Conservation (phyloP, 2,797 vertebrate genomes). For the Coregonus suidteri region DNA sequence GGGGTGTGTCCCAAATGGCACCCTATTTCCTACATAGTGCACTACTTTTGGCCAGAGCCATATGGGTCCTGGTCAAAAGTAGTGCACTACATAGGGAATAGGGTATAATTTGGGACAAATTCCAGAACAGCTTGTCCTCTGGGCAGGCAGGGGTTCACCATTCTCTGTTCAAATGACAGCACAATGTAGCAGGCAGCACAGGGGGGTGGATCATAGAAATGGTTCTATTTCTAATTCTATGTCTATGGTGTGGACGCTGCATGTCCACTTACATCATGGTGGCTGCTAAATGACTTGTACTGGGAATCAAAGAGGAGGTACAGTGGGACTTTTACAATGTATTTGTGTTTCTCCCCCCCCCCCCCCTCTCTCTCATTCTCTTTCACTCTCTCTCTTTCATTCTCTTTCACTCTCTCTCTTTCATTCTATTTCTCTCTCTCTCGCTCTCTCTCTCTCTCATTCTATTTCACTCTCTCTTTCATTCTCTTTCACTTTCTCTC, state of each 20-base stretch:
- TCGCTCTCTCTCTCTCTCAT: background rate
- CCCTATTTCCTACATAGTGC: background rate
- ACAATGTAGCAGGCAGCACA: background rate
- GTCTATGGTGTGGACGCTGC: background rate
- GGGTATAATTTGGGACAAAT: background rate
- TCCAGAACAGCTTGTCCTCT: background rate
- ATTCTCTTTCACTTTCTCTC: too few relatives aligned
- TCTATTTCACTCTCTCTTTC: too few relatives aligned
- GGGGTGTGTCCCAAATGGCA: background rate
- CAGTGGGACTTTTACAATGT: background rate
- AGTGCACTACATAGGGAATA: background rate
- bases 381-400: too few relatives aligned
- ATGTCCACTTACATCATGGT: background rate
- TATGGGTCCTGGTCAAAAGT: background rate
- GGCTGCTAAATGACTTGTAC: background rate
- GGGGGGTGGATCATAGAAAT: too few relatives aligned
- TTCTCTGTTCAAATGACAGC: background rate
- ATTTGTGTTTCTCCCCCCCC: background rate
- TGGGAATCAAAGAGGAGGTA: background rate
- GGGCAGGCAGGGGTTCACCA: background rate
- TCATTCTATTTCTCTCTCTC: background rate
- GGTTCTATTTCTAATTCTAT: background rate
- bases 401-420: background rate
- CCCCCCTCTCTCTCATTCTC: too few relatives aligned
- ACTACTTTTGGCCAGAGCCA: too few relatives aligned